Evolutionary conservation across 2,113 vertebrate genomes (phyloP), one percentile per base, ranked within the genome.

Genomic region (Phaethornis superciliosus): DNA sequence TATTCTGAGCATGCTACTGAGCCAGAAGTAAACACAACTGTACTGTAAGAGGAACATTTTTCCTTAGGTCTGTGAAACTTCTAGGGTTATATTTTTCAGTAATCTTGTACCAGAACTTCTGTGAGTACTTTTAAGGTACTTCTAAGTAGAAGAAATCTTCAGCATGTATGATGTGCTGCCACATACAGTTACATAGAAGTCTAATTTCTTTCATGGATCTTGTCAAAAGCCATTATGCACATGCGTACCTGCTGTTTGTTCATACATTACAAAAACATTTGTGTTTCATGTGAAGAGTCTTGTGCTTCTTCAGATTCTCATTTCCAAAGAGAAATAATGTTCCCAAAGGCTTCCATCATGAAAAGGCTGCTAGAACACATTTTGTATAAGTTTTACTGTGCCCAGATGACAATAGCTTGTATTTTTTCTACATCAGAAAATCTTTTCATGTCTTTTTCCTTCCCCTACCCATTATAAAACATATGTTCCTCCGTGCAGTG

Each of bases 401-500:
- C 40, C 40, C 42, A 49, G 19, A 16, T 3, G 1, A 75, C 55
- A 71, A 46, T 4, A 83, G 33, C 18, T 55, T 82, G 22, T 55
- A 63, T 63, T 85, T 74, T 89, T 89, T 95, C 81, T 95, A 74
- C 63, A 56, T 67, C 75, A 94, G 89, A 92, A 95, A 64, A 72
- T 33, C 51, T 82, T 96, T 91, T 56, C 55, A 35, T 74, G 32
- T 27, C 9, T 67, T 76, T 55, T 67, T 52, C 49, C 59, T 77
- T 42, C 23, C 81, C 33, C 71, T 69, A 44, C 11, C 78, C 87
- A 33, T 64, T 74, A 74, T 5, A 86, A 93, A 80, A 47, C 74
- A 40, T 24, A 12, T 37, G 76, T 37, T 88, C 71, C 37, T 40
- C 44, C 15, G 35, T 8, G 18, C 49, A 20, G 6, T 3, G 9